Evolutionary conservation across 2,113 vertebrate species (phyloP), one percentile per base, ranked within the genome.

Genomic region (Buteo buteo): DNA sequence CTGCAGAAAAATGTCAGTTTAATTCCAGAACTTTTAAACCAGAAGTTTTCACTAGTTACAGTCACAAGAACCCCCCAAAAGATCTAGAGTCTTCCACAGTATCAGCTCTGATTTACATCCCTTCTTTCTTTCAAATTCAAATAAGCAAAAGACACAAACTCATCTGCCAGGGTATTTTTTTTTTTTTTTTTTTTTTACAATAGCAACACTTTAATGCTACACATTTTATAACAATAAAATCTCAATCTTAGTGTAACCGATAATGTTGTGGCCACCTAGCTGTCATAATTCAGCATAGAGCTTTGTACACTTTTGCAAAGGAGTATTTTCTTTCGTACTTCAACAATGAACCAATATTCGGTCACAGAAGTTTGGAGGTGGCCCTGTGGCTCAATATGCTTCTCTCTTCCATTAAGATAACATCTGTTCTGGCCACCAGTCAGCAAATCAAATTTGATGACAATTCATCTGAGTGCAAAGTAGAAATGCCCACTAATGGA

Each of bases 361-460:
- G 83, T 88, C 74, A 86, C 79, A 88, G 67, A 96, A 97, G 86
- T 97, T 96, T 94, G 88, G 74, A 97, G 71, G 95, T 96, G 93
- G 92, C 86, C 96, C 83, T 94, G 70, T 96, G 90, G 96, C 91
- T 98, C 94, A 92, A 70, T 82, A 95, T 88, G 91, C 47, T 96
- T 96, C 76, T 88, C 47, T 94, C 65, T 94, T 95, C 85, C 86
- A 98, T 97, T 98, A 98, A 97, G 94, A 73, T 92, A 98, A 97
- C 94, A 98, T 96, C 95, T 98, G 96, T 94, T 97, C 93, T 97
- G 96, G 77, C 83, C 95, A 96, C 95, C 69, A 98, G 93, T 98
- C 93, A 97, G 93, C 91, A 98, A 98, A 97, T 97, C 90, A 96
- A 97, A 97, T 97, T 95, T 96, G 85, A 96, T 96, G 72, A 96